Conservation (phyloP, 2,888 invertebrate genomes). For the Harmothoe impar region DNA sequence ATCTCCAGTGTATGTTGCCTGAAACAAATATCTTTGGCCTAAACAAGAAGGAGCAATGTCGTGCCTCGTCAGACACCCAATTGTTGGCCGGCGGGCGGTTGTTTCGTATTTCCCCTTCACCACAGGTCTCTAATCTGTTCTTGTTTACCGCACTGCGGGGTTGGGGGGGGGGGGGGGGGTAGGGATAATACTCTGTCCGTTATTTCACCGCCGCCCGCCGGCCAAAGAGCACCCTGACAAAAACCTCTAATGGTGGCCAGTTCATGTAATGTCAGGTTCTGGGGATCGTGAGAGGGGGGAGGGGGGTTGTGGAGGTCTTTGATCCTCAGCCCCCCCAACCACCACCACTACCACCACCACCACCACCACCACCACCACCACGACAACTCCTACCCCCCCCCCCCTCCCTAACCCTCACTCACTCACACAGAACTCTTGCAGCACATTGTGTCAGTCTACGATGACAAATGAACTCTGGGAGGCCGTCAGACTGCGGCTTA, state of each 20-base stretch:
- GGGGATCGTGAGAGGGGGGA: slow-evolving; percentile 1
- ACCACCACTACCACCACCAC: background rate
- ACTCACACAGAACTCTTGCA: slow-evolving; percentile 5
- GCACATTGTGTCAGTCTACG: slow-evolving; percentile 59
- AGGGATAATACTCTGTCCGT: slow-evolving; percentile 37
- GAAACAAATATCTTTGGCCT: too few species aligned
- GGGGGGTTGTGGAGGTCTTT: slow-evolving; percentile 3
- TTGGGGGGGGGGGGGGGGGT: background rate
- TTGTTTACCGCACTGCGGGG: background rate
- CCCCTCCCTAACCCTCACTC: background rate
- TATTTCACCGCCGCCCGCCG: background rate
- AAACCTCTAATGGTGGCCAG: slow-evolving; percentile 35
- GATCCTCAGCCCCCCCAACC: slow-evolving; percentile 14
- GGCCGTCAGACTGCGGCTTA: slow-evolving; percentile 9
- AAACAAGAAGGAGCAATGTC: background rate
- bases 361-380: background rate
- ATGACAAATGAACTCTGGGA: slow-evolving; percentile 57
- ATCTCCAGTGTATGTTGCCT: too few species aligned
- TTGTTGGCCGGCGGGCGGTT: background rate
- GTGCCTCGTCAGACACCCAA: background rate
- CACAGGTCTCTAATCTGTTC: slow-evolving; percentile 25
- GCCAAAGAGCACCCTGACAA: slow-evolving; percentile 44
- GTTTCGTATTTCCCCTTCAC: background rate
- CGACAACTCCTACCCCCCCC: background rate
- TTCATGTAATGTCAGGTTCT: slow-evolving; percentile 49